These are phyloP conservation scores for Steinernema carpocapsae DNA, from an alignment of 2,888 invertebrate species.

Conservation along the genomic window DNA sequence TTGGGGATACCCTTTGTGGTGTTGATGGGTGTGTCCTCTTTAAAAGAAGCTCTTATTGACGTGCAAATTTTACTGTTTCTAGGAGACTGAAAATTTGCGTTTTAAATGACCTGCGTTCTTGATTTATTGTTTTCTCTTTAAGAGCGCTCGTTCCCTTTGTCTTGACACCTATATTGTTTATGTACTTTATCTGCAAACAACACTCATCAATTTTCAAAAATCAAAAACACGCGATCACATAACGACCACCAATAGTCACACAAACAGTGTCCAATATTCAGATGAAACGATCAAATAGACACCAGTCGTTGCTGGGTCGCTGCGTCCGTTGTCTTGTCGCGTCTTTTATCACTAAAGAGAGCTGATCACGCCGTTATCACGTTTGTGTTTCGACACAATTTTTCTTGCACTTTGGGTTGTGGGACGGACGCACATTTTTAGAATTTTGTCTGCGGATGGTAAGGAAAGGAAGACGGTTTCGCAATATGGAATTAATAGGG, in stretches of 20 bases:
- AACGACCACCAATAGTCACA: not conserved
- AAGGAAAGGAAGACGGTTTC: not conserved
- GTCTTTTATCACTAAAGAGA: too few species aligned
- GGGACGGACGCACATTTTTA: not conserved
- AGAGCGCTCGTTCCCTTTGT: too few species aligned
- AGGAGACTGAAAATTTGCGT: too few species aligned
- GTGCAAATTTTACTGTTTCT: too few species aligned
- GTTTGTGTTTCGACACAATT: not conserved
- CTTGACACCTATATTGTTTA: too few species aligned
- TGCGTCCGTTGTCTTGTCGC: too few species aligned
- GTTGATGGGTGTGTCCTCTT: not conserved
- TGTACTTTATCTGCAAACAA: too few species aligned
- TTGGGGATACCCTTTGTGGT: too few species aligned
- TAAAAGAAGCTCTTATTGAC: too few species aligned
- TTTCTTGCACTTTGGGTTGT: not conserved
- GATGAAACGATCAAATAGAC: slow-evolving; percentile 22
- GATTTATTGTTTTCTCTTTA: too few species aligned
- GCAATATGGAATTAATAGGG: too few species aligned
- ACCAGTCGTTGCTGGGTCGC: not conserved
- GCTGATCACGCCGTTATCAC: not conserved
- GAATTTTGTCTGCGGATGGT: not conserved
- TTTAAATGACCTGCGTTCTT: too few species aligned
- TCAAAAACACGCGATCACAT: not conserved
- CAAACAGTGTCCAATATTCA: not conserved
- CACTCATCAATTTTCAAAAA: not conserved